Evolutionary conservation across 2,888 invertebrate genomes (phyloP).

Genomic region (Cynaeus angustus): DNA sequence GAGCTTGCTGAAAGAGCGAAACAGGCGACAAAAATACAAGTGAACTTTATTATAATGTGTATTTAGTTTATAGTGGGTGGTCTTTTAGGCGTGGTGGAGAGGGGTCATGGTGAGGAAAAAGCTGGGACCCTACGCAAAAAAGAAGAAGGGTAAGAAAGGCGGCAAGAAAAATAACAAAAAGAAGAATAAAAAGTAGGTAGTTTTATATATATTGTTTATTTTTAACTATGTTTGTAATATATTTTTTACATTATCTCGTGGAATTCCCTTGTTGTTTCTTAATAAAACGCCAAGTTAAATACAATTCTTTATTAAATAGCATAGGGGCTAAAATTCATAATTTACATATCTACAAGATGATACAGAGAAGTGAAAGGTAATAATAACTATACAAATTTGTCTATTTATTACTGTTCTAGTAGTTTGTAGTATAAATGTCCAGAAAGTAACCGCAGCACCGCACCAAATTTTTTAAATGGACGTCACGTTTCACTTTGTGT

Average conservation of each 20-base stretch:
- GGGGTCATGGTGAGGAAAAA: conserved; percentile 60
- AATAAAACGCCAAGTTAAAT: conserved; percentile 42
- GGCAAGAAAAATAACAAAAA: conserved; percentile 51
- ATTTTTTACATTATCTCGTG: background rate
- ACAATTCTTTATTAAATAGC: conserved; percentile 65
- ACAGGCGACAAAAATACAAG: conserved; percentile 62
- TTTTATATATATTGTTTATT: conserved; percentile 19
- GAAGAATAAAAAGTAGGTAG: conserved; percentile 23
- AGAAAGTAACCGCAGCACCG: conserved; percentile 66
- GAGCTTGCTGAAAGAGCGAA: conserved; percentile 46
- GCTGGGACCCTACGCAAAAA: conserved; percentile 60
- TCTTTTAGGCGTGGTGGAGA: conserved; percentile 64
- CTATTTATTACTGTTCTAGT: conserved; percentile 45
- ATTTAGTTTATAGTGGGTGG: background rate
- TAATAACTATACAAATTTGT: conserved; percentile 64
- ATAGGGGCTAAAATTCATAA: conserved; percentile 62
- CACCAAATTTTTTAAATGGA: conserved; percentile 66
- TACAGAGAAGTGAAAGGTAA: conserved; percentile 64
- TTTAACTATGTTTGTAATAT: conserved; percentile 11
- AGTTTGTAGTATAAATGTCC: conserved; percentile 50
- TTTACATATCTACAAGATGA: conserved; percentile 70
- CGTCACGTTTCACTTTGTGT: conserved; percentile 62
- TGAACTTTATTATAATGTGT: conserved; percentile 13
- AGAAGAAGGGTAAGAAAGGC: conserved; percentile 55
- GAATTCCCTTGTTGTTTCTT: background rate